phyloP scores from a whole-genome alignment of 1,140 invertebrate species.

The Hormaphis cornu region DNA sequence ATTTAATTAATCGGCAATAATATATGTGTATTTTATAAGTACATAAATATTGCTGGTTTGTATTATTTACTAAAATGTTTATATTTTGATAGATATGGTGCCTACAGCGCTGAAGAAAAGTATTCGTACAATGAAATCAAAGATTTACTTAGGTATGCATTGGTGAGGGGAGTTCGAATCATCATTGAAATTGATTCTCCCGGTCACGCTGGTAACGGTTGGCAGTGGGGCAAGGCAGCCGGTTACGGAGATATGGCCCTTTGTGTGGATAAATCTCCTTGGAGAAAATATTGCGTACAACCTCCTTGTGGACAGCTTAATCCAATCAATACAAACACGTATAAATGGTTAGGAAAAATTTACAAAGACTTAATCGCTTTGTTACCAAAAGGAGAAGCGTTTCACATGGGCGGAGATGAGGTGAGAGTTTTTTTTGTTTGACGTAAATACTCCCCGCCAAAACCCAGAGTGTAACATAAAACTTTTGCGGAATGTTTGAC shows the following conservation, averaged over 20 bases:
- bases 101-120: slow-evolving; percentile 58
- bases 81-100: slow-evolving; percentile 50
- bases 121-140: slow-evolving; percentile 60
- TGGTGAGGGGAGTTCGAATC: slow-evolving; percentile 60
- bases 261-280: slow-evolving; percentile 63
- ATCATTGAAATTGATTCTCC: slow-evolving; percentile 77
- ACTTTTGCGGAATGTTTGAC: too few relatives aligned
- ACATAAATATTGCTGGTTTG: too few relatives aligned
- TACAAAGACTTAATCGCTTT: slow-evolving; percentile 58
- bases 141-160: slow-evolving; percentile 58
- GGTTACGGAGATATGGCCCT: slow-evolving; percentile 56
- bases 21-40: too few relatives aligned
- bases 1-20: too few relatives aligned
- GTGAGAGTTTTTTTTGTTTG: slow-evolving; percentile 42
- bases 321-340: slow-evolving; percentile 65
- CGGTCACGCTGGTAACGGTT: slow-evolving; percentile 71
- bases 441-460: too few relatives aligned
- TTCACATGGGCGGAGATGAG: slow-evolving; percentile 82
- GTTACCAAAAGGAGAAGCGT: slow-evolving; percentile 50
- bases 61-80: not conserved
- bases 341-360: slow-evolving; percentile 56
- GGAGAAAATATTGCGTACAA: slow-evolving; percentile 65
- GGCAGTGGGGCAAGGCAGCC: slow-evolving; percentile 61
- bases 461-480: too few relatives aligned
- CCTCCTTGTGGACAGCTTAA: slow-evolving; percentile 79